phyloP scores from a whole-genome alignment of 2,113 vertebrate species.

The Chauna torquata region DNA sequence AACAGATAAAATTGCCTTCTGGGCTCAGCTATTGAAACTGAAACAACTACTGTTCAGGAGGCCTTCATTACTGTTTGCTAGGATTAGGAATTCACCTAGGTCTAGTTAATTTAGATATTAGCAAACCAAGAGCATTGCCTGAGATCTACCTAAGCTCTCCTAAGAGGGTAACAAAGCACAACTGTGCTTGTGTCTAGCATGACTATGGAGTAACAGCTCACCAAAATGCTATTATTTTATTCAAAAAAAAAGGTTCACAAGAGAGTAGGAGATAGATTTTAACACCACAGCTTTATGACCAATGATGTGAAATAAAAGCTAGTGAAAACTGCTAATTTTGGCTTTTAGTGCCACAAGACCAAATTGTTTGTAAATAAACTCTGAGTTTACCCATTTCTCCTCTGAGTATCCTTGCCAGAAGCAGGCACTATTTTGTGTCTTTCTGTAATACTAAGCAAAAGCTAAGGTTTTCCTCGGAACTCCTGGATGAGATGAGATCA shows the following conservation, averaged over 20 bases:
- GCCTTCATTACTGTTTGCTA: neutral
- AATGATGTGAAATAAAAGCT: neutral
- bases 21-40: neutral
- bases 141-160: neutral
- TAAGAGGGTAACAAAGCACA: neutral
- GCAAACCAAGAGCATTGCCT: neutral
- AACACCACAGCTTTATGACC: neutral
- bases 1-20: neutral
- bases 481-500: neutral
- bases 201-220: neutral
- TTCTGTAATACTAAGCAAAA: neutral
- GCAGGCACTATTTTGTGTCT: neutral
- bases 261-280: neutral
- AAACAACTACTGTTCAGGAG: neutral
- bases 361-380: neutral
- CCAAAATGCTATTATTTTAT: neutral
- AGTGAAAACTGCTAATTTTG: neutral
- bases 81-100: neutral
- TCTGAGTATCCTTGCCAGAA: neutral
- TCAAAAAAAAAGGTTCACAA: neutral
- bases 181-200: neutral
- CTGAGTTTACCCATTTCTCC: neutral
- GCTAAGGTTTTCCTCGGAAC: neutral
- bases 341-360: neutral
- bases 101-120: neutral